Evolutionary conservation across 2,113 vertebrate genomes (phyloP).

Genomic region (Bungarus multicinctus): DNA sequence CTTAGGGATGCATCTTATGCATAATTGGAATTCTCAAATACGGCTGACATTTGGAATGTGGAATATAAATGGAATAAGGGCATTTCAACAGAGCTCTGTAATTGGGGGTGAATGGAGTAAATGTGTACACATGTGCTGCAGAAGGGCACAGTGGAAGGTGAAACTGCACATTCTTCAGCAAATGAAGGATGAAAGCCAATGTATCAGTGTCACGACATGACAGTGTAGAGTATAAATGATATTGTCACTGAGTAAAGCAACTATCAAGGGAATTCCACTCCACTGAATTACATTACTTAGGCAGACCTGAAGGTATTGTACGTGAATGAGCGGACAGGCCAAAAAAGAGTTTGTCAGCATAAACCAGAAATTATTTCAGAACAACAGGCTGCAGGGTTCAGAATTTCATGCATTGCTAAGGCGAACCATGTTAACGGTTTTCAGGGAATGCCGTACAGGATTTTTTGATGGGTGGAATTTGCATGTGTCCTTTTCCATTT

Average conservation of each 20-base stretch:
- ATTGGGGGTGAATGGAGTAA: slow-evolving; percentile 73
- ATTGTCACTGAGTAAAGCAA: slow-evolving; percentile 75
- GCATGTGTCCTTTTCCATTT: neutral
- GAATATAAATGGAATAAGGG: slow-evolving; percentile 72
- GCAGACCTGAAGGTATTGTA: slow-evolving; percentile 79
- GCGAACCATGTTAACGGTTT: slow-evolving; percentile 51
- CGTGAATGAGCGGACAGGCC: slow-evolving; percentile 67
- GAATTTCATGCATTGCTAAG: slow-evolving; percentile 53
- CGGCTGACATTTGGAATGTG: slow-evolving; percentile 68
- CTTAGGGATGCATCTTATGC: slow-evolving; percentile 69
- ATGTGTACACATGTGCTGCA: slow-evolving; percentile 58
- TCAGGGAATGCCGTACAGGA: slow-evolving; percentile 22
- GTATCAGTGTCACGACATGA: slow-evolving; percentile 73
- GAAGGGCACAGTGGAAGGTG: slow-evolving; percentile 74
- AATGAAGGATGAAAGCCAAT: slow-evolving; percentile 71
- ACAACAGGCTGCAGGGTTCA: slow-evolving; percentile 63
- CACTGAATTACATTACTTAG: slow-evolving; percentile 82
- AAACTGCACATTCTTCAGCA: slow-evolving; percentile 63
- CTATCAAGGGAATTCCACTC: slow-evolving; percentile 77
- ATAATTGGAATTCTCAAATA: slow-evolving; percentile 71
- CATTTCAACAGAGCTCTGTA: slow-evolving; percentile 72
- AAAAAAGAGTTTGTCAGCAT: slow-evolving; percentile 69
- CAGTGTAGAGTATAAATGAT: slow-evolving; percentile 78
- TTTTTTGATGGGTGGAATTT: slow-evolving; percentile 19
- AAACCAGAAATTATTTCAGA: slow-evolving; percentile 60